Percentiles rank a stretch among this genome's conserved stretches.
Conservation (phyloP, 2,113 vertebrate species). For the Suricata suricatta region DNA sequence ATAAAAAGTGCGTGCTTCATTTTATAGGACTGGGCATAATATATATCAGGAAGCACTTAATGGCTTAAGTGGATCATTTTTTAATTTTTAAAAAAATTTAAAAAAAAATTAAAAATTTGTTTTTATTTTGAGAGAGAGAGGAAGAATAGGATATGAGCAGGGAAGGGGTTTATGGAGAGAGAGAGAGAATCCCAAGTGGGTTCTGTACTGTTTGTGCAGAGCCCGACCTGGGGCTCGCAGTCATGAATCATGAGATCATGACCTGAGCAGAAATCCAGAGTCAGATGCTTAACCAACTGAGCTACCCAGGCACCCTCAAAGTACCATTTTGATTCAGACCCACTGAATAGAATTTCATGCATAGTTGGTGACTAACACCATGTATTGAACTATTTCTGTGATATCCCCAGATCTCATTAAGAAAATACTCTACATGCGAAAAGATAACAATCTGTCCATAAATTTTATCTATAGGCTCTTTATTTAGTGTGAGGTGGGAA, state of each 20-base stretch:
- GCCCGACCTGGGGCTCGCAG: no score
- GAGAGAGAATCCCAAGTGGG: no score
- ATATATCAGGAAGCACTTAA: background rate
- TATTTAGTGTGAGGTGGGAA: conserved; percentile 68
- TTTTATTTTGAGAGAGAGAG: no score
- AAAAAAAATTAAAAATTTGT: no score
- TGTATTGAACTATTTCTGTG: background rate
- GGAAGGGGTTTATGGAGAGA: no score
- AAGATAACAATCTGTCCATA: conserved; percentile 65
- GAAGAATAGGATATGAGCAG: no score
- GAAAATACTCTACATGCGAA: conserved; percentile 6
- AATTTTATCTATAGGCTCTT: conserved; percentile 74
- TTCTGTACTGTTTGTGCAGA: no score
- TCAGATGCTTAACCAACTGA: no score
- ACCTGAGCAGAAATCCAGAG: no score
- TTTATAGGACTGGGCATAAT: fast-evolving
- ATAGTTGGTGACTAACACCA: background rate
- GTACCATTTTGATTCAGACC: fast-evolving
- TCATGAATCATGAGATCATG: no score
- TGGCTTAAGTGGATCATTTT: background rate
- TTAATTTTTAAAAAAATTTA: no score
- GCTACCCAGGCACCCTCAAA: no score
- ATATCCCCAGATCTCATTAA: conserved; percentile 52
- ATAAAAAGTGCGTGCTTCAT: background rate
- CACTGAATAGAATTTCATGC: background rate